A percentile compares a stretch with the other conserved stretches of the same genome.
Conservation (phyloP, 2,797 vertebrate species). For the Perdix hodgsoniae region DNA sequence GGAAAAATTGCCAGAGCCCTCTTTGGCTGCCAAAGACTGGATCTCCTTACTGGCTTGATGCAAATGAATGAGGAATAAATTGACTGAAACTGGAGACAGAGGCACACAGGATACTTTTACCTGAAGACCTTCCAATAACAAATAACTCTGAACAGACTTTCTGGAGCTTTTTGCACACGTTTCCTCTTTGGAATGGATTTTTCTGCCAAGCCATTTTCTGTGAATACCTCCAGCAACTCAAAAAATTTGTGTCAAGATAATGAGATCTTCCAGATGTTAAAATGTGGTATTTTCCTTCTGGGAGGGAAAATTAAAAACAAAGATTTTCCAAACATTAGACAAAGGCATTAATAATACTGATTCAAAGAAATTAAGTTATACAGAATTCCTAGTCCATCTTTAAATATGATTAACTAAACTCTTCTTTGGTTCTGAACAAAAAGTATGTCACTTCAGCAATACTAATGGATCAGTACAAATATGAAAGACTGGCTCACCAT, state of each 20-base stretch:
- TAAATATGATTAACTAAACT: background rate
- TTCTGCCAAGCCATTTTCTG: background rate
- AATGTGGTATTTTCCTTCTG: background rate
- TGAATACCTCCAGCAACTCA: background rate
- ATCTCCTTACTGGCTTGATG: constrained; percentile 84
- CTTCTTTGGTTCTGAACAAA: background rate
- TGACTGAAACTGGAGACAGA: background rate
- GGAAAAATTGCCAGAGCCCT: constrained; percentile 89
- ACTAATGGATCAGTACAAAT: background rate
- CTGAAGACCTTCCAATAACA: background rate
- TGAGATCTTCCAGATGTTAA: background rate
- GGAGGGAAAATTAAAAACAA: background rate
- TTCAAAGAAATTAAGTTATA: background rate
- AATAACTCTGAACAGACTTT: background rate
- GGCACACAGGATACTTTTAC: background rate
- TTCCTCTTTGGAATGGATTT: background rate
- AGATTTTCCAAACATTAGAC: background rate
- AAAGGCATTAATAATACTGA: background rate
- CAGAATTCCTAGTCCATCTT: background rate
- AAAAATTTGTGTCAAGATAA: background rate
- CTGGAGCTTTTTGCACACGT: constrained; percentile 24
- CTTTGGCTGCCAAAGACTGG: constrained; percentile 76
- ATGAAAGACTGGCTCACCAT: background rate
- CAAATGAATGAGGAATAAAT: constrained; percentile 60
- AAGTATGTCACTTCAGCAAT: background rate